phyloP scores from a whole-genome alignment of 2,113 vertebrate genomes.

The Hippocampus guttulatus region DNA sequence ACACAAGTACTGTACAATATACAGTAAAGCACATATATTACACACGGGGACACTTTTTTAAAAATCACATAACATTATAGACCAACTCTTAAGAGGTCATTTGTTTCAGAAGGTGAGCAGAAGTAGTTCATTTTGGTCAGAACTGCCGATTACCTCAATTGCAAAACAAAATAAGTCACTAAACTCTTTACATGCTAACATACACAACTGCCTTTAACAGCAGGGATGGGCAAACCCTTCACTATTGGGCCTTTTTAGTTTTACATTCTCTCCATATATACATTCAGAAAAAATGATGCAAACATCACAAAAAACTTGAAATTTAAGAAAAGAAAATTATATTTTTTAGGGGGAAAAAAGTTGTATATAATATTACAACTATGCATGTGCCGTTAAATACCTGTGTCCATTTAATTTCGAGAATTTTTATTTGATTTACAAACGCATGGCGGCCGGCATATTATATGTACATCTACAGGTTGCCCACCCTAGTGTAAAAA shows the following conservation, averaged over 20 bases:
- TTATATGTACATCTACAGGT: conserved; percentile 30
- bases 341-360: too few species aligned
- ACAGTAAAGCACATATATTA: conserved; percentile 61
- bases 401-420: neutral
- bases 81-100: conserved; percentile 38
- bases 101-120: conserved; percentile 34
- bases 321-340: neutral
- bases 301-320: neutral
- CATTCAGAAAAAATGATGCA: neutral
- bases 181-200: neutral
- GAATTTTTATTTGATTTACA: neutral
- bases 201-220: neutral
- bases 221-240: neutral
- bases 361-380: too few species aligned
- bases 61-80: conserved; percentile 49
- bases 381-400: too few species aligned
- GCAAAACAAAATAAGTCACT: neutral
- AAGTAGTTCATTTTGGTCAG: conserved; percentile 43
- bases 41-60: neutral
- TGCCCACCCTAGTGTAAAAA: neutral
- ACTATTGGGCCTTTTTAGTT: neutral
- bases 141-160: neutral
- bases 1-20: conserved; percentile 65
- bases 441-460: neutral
- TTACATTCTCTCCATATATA: neutral